Evolutionary conservation across 2,888 invertebrate species (phyloP).

Genomic region (Plebejus argus): DNA sequence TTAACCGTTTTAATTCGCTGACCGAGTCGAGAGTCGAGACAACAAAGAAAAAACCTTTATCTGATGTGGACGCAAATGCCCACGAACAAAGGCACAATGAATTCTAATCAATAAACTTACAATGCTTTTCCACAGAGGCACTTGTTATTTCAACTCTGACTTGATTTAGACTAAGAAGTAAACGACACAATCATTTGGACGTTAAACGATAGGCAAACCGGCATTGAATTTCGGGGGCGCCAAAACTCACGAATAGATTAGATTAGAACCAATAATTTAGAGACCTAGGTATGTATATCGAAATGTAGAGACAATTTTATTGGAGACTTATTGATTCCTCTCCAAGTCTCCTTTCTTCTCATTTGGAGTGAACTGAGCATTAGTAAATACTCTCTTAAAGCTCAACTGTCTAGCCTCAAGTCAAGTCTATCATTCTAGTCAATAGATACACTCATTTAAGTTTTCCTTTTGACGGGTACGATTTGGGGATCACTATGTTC

Average conservation of each 20-base stretch:
- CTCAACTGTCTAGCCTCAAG: not conserved
- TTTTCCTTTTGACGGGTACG: not conserved
- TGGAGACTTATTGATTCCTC: not conserved
- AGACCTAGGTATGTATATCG: not conserved
- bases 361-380: not conserved
- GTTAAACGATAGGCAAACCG: not conserved
- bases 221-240: not conserved
- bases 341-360: not conserved
- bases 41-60: conserved; percentile 33
- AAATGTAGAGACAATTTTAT: not conserved
- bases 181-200: not conserved
- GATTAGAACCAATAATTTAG: not conserved
- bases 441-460: not conserved
- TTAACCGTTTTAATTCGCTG: conserved; percentile 13
- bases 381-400: not conserved
- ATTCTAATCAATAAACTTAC: conserved; percentile 44
- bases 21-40: not conserved
- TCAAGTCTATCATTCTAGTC: no score
- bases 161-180: not conserved
- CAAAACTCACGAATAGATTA: not conserved
- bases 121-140: conserved; percentile 37
- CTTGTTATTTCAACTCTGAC: conserved; percentile 1
- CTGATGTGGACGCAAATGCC: conserved; percentile 29
- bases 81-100: conserved; percentile 44
- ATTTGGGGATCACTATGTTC: not conserved